Percentiles rank a stretch among this genome's conserved stretches.
Evolutionary conservation across 2,888 invertebrate species (phyloP).

Genomic region (Noctua janthe): DNA sequence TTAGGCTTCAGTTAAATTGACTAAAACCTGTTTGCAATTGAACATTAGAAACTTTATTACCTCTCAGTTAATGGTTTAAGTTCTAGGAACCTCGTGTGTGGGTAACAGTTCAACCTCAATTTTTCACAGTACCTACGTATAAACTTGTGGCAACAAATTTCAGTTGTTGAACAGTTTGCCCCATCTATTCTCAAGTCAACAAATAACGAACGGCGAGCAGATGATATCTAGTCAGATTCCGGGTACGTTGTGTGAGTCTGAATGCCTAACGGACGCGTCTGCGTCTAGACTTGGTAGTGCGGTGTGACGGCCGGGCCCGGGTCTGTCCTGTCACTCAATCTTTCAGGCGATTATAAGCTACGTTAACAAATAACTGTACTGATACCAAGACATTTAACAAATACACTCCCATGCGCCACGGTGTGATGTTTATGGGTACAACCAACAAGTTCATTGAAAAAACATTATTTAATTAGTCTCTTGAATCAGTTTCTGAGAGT

Average conservation of each 20-base stretch:
- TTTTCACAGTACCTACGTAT: slow-evolving; percentile 34
- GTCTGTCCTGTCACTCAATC: slow-evolving; percentile 85
- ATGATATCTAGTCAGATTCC: slow-evolving; percentile 87
- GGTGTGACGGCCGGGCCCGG: slow-evolving; percentile 75
- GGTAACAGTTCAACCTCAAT: slow-evolving; percentile 25
- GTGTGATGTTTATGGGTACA: slow-evolving; percentile 47
- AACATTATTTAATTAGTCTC: slow-evolving; percentile 14
- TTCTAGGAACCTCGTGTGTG: slow-evolving; percentile 36
- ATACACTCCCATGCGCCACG: slow-evolving; percentile 66
- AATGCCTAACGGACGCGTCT: slow-evolving; percentile 87
- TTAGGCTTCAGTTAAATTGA: slow-evolving; percentile 30
- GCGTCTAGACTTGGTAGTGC: slow-evolving; percentile 73
- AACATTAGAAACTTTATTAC: slow-evolving; percentile 50
- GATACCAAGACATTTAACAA: slow-evolving; percentile 77
- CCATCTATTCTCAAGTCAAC: slow-evolving; percentile 74
- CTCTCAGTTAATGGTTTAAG: slow-evolving; percentile 39
- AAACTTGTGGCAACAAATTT: slow-evolving; percentile 45
- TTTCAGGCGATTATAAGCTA: slow-evolving; percentile 78
- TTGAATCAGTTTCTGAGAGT: slow-evolving; percentile 4
- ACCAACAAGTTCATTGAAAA: not conserved
- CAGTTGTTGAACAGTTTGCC: slow-evolving; percentile 58
- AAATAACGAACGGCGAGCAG: slow-evolving; percentile 78
- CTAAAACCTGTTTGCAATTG: slow-evolving; percentile 42
- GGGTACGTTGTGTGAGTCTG: slow-evolving; percentile 81
- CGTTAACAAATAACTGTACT: slow-evolving; percentile 80